phyloP scores from a whole-genome alignment of 2,113 vertebrate species.

The Hystrix brachyura region DNA sequence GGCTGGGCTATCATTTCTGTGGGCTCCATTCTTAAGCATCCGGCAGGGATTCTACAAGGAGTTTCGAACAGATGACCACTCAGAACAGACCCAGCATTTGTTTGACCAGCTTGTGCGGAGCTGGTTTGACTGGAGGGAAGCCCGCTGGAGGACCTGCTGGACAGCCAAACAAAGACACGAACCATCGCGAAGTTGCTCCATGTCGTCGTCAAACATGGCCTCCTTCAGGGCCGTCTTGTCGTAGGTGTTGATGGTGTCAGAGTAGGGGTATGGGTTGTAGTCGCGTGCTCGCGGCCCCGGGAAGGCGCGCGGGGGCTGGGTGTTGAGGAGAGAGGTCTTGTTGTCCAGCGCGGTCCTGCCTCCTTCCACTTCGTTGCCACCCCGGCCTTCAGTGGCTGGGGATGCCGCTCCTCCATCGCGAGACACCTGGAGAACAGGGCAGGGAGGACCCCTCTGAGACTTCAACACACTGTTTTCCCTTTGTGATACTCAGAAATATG shows the following conservation, averaged over 20 bases:
- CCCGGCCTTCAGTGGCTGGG: constrained; percentile 87
- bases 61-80: neutral
- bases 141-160: neutral
- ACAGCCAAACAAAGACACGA: constrained; percentile 70
- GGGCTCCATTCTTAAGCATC: neutral
- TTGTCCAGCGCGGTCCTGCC: constrained; percentile 97
- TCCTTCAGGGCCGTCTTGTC: constrained; percentile 98
- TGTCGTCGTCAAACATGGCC: constrained; percentile 98
- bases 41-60: neutral
- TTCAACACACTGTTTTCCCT: neutral
- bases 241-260: constrained; percentile 94
- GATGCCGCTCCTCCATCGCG: constrained; percentile 89
- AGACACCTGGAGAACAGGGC: constrained; percentile 84
- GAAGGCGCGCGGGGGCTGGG: constrained; percentile 95
- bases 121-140: neutral
- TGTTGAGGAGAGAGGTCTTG: constrained; percentile 98
- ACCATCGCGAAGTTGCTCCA: constrained; percentile 98
- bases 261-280: constrained; percentile 95
- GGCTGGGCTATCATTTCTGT: neutral
- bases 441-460: neutral
- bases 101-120: neutral
- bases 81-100: neutral
- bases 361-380: constrained; percentile 91
- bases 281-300: constrained; percentile 94
- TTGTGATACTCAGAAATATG: neutral